Base-by-base conservation (phyloP, 2,888 invertebrate species). In the Carcina quercana region DNA sequence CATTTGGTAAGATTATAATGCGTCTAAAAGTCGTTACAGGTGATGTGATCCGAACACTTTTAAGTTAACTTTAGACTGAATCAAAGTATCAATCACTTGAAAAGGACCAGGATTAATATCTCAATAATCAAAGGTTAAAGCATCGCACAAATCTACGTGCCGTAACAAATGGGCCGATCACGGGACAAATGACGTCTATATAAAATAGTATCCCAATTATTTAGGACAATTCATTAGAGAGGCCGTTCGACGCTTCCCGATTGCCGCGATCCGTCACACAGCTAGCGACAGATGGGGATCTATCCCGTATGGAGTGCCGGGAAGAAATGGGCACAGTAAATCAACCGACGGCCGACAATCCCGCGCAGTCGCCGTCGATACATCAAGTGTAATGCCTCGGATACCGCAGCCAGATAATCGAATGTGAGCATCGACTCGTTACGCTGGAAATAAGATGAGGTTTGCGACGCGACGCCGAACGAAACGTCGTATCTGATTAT, bases 351-450 rank as follows among this genome's bases (percentile, higher is more conserved):
- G 69, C 67, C 80, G 75, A 76, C 79, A 74, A 78, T 78, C 78
- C 78, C 64, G 75, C 60, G 65, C 76, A 75, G 72, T 75, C 76
- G 74, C 70, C 75, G 70, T 69, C 76, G 70, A 82, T 82, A 79
- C 79, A 82, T 82, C 82, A 82, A 78, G 74, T 71, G 80, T 80
- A 79, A 80, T 79, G 80, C 79, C 67, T 79, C 74, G 79, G 78
- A 80, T 79, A 78, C 80, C 82, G 73, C 80, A 69, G 65, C 67
- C 72, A 78, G 82, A 83, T 80, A 83, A 83, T 82, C 82, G 79
- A 75, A 80, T 79, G 79, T 79, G 79, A 79, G 80, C 82, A 79
- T 80, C 80, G 67, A 79, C 76, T 82, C 79, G 79, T 80, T 80
- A 78, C 79, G 70, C 71, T 78, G 73, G 76, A 69, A 76, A 80